Evolutionary conservation across 2,888 invertebrate species (phyloP), one percentile per base, ranked within the genome.

Genomic region (Drosophila putrida): DNA sequence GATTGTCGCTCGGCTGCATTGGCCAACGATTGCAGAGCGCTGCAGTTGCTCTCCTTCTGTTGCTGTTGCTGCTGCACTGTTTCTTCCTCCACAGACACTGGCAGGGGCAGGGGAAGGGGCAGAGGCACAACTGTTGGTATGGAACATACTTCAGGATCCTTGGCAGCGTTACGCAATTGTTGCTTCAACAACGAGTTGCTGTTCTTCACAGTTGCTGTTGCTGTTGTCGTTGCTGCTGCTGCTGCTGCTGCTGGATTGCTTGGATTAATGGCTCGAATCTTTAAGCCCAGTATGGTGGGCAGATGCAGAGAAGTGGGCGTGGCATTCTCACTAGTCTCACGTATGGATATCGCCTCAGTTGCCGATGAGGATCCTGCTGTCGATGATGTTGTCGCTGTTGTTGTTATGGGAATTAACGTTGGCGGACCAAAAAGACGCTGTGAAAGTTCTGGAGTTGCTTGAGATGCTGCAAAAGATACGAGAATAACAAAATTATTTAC

Each of bases 111-210:
- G 10, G 36, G 47, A 53, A 35, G 43, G 10, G 36, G 65, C 36
- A 50, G 31, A 11, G 38, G 44, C 60, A 51, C 64, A 62, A 31
- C 69, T 27, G 46, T 50, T 3, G 25, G 43, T 4, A 27, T 57
- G 4, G 9, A 39, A 6, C 75, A 71, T 1, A 69, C 13, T 44
- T 86, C 84, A 6, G 88, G 80, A 59, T 90, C 90, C 75, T 89
- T 90, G 33, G 90, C 77, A 0, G 90, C 90, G 4, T 78, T 80
- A 9, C 91, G 89, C 33, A 92, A 58, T 71, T 92, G 92, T 69
- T 92, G 92, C 61, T 92, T 92, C 1, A 92, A 74, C 65, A 92
- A 55, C 4, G 91, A 92, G 61, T 91, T 90, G 38, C 81, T 74
- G 63, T 75, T 81, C 8, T 36, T 28, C 58, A 71, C 2, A 39